Evolutionary conservation across 2,888 invertebrate genomes (phyloP), one percentile per base, ranked within the genome.

Genomic region (Xylota segnis): DNA sequence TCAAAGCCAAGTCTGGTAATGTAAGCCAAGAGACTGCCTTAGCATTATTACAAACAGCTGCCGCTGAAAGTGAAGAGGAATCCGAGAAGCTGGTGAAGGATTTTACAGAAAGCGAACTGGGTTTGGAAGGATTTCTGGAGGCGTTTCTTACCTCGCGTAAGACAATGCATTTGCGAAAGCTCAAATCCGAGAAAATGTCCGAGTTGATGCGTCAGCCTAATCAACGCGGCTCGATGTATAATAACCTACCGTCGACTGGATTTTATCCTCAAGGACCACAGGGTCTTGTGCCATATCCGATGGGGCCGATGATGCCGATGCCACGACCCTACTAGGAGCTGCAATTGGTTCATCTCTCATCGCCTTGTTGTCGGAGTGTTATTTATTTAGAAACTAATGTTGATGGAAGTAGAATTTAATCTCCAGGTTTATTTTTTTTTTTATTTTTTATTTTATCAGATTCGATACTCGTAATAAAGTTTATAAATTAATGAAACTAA

Each of bases 141-240:
- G 95, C 96, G 77, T 99, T 98, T 92, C 94, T 96, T 76, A 94
- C 94, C 0, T 94, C 94, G 83, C 94, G 99, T 56, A 95, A 95
- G 89, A 90, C 95, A 43, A 96, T 97, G 94, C 97, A 98, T 91
- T 90, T 95, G 87, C 94, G 98, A 63, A 96, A 97, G 90, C 96
- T 98, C 10, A 99, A 99, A 93, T 95, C 97, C 0, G 99, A 99
- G 88, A 98, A 99, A 93, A 95, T 99, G 95, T 94, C 95, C 59
- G 97, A 97, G 90, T 91, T 97, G 10, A 93, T 96, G 56, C 92
- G 92, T 74, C 91, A 91, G 61, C 88, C 89, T 32, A 92, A 93
- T 9, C 87, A 88, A 47, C 87, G 88, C 23, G 89, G 75, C 37
- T 90, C 91, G 45, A 88, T 90, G 3, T 88, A 91, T 9, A 88